Base-by-base conservation (phyloP, 2,113 vertebrate genomes). In the Cavia porcellus region DNA sequence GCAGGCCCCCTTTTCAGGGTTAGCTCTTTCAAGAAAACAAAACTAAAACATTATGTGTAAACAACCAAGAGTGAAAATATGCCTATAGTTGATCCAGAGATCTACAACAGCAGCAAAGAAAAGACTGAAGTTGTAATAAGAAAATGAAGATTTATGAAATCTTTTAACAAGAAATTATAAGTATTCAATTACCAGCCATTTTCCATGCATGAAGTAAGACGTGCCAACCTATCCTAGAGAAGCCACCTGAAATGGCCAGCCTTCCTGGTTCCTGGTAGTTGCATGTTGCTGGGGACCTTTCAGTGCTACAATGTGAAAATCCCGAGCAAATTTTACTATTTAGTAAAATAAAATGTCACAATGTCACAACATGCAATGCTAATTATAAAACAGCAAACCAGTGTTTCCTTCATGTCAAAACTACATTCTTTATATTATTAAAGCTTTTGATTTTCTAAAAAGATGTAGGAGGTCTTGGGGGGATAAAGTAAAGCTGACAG, bases 391-490 rank as follows among this genome's bases (percentile, higher is more conserved):
- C 12, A 93, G 72, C 5, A 42, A 88, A 14, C 2, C 52, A 47
- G 15, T 50, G n/a, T 64, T 86, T 86, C 70, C 94, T 89, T 89
- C 59, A 80, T 83, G 89, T 61, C n/a, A 47, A 66, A 92, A 83
- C 1, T 62, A 17, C 9, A 77, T 80, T 92, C 24, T 93, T 88
- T 66, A 47, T 42, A 79, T 86, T 92, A 79, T 75, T 59, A 80
- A 89, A 32, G 47, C 1, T 32, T 95, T 95, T 92, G 62, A 17
- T 45, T 77, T 61, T 50, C 72, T 55, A 59, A 62, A 90, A 86
- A 82, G 38, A 68, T 25, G 75, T 68, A 72, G 30, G 82, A 35
- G 50, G 1, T 66, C n/a, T 57, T 89, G 25, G 6, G 22, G 22
- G 47, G n/a, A 62, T 87, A 96, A 86, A 94, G 45, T 4, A 91